A percentile compares a stretch with the other conserved stretches of the same genome.
Evolutionary conservation across 1,140 invertebrate species (phyloP).

Genomic region (Drosophila rhopaloa): DNA sequence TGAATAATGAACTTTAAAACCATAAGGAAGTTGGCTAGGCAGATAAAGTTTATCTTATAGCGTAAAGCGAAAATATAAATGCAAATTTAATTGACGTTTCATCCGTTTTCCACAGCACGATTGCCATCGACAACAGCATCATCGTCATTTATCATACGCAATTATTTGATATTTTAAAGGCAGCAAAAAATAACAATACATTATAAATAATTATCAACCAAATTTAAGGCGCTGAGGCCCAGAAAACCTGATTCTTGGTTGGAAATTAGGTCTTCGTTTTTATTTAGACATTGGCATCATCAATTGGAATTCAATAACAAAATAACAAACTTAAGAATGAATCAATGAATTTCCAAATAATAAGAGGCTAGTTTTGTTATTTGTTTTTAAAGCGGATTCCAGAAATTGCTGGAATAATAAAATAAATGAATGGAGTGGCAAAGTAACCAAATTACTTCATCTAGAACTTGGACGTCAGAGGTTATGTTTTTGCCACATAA

Average conservation of each 20-base stretch:
- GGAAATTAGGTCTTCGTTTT: slow-evolving; percentile 81
- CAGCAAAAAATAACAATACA: slow-evolving; percentile 35
- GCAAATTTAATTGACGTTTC: slow-evolving; percentile 37
- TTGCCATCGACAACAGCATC: slow-evolving; percentile 27
- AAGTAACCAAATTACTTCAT: slow-evolving; percentile 17
- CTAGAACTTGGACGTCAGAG: slow-evolving; percentile 15
- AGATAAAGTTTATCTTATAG: slow-evolving; percentile 5
- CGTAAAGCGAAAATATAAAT: slow-evolving; percentile 17
- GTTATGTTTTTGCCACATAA: slow-evolving; percentile 52
- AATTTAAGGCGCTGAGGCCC: slow-evolving; percentile 26
- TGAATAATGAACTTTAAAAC: background rate
- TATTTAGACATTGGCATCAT: slow-evolving; percentile 79
- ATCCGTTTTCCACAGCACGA: slow-evolving; percentile 30
- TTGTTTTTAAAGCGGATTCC: slow-evolving; percentile 33
- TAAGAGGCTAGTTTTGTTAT: slow-evolving; percentile 25
- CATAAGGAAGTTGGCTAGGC: slow-evolving; percentile 11
- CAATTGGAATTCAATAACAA: slow-evolving; percentile 34
- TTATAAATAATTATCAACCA: slow-evolving; percentile 45
- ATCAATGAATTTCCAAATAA: slow-evolving; percentile 46
- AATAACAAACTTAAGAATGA: slow-evolving; percentile 49
- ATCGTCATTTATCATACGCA: slow-evolving; percentile 41
- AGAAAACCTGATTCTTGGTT: slow-evolving; percentile 58
- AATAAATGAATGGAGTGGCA: slow-evolving; percentile 18
- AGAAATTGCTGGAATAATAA: slow-evolving; percentile 27
- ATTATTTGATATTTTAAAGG: slow-evolving; percentile 31